Base-by-base conservation (phyloP, 2,888 invertebrate genomes). In the Linnaemya tessellans region DNA sequence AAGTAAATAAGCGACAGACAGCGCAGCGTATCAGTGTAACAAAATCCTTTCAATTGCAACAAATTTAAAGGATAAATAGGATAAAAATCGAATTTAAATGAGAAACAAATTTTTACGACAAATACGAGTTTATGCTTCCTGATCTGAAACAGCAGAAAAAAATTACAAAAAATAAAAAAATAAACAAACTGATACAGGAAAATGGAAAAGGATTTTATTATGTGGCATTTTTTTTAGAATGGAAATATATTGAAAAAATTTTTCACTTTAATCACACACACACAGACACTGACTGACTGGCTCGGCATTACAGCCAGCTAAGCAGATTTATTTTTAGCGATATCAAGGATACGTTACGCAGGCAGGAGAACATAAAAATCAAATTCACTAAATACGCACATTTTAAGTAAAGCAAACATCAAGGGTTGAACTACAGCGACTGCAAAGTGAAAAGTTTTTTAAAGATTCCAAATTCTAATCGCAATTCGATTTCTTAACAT, bases 21-120 rank as follows among this genome's bases (percentile, higher is more conserved):
- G 15, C 41, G 41, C 15, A 80, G 58, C 70, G 41, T 84, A 79
- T 84, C 78, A 68, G 56, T 74, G 73, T 71, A 77, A 81, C 74
- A 87, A 90, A 90, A 90, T 90, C 91, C 90, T 89, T 90, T 91
- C 90, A 91, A 90, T 91, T 89, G 91, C 90, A 88, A 88, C 91
- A 91, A 85, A 91, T 90, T 91, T 89, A 88, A 89, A 88, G 89
- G 90, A 90, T 90, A 90, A 90, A 91, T 88, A 88, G 89, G 90
- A 90, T 90, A 89, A 91, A 91, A 90, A 90, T 91, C 90, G 89
- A 91, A 90, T 90, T 91, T 91, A 90, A 91, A 90, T 88, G 90
- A 90, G 88, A 90, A 90, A 91, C 91, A 90, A 90, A 90, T 90
- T 90, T 89, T 88, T 88, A 54, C 54, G 58, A 60, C 71, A 80